Evolutionary conservation across 2,888 invertebrate species (phyloP).

Genomic region (Fragum whitleyi): DNA sequence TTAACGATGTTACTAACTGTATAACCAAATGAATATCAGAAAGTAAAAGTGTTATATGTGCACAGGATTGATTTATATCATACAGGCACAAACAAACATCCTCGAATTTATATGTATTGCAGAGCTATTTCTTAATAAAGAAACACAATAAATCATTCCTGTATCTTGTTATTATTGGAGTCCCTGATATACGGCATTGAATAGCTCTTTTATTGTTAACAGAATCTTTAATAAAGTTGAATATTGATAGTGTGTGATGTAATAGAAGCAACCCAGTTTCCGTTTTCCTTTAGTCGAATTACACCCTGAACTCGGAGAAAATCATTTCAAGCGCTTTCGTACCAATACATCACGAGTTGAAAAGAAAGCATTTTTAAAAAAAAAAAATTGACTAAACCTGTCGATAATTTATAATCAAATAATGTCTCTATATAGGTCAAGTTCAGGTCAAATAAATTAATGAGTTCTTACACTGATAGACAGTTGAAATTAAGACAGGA

Average conservation of each 20-base stretch:
- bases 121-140: background rate
- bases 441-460: too few species aligned
- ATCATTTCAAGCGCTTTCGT: too few species aligned
- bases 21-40: background rate
- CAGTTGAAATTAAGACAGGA: too few species aligned
- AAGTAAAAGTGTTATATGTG: background rate
- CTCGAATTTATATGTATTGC: slow-evolving; percentile 1
- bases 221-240: background rate
- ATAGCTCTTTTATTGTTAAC: background rate
- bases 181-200: background rate
- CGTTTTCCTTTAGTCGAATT: too few species aligned
- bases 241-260: background rate
- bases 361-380: too few species aligned
- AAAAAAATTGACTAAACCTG: too few species aligned
- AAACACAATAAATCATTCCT: background rate
- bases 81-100: background rate
- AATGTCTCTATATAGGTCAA: too few species aligned
- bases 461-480: too few species aligned
- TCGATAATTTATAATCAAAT: too few species aligned
- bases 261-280: background rate
- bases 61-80: background rate
- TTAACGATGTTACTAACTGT: too few species aligned
- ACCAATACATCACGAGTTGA: too few species aligned
- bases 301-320: too few species aligned
- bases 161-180: background rate